Conservation (phyloP, 2,888 invertebrate species). For the Papilio protenor region DNA sequence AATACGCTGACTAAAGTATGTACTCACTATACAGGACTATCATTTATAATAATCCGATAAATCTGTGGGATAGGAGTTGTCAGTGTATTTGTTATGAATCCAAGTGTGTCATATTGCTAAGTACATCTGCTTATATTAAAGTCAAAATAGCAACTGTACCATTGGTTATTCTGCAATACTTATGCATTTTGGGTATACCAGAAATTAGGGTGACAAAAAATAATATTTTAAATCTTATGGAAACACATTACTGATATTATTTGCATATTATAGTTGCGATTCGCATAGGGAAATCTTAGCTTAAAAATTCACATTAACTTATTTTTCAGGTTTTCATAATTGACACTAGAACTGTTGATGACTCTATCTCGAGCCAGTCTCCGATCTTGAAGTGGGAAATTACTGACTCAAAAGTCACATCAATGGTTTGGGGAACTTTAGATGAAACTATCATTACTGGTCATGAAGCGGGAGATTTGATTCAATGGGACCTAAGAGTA, state of each 20-base stretch:
- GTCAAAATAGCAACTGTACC: too few relatives aligned
- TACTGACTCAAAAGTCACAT: slow-evolving; percentile 93
- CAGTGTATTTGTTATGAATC: too few relatives aligned
- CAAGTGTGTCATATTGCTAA: too few relatives aligned
- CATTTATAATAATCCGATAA: too few relatives aligned
- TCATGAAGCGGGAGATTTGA: slow-evolving; percentile 96
- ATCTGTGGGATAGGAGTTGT: too few relatives aligned
- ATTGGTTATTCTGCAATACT: too few relatives aligned
- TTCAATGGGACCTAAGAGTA: slow-evolving; percentile 96
- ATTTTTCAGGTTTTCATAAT: slow-evolving; percentile 89
- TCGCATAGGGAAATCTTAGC: background rate
- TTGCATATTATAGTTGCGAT: background rate
- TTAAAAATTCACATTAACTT: too few relatives aligned
- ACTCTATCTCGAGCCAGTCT: slow-evolving; percentile 86
- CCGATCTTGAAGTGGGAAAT: slow-evolving; percentile 92
- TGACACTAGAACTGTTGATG: slow-evolving; percentile 91
- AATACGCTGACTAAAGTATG: too few relatives aligned
- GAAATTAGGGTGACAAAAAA: too few relatives aligned
- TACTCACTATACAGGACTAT: too few relatives aligned
- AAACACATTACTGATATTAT: background rate
- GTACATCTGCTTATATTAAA: too few relatives aligned
- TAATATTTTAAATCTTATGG: background rate
- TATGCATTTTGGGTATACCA: too few relatives aligned
- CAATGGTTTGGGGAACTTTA: slow-evolving; percentile 96
- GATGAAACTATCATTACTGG: slow-evolving; percentile 97